Evolutionary conservation across 1,140 invertebrate genomes (phyloP), one percentile per base, ranked within the genome.

Genomic region (Dreissena rostriformis): DNA sequence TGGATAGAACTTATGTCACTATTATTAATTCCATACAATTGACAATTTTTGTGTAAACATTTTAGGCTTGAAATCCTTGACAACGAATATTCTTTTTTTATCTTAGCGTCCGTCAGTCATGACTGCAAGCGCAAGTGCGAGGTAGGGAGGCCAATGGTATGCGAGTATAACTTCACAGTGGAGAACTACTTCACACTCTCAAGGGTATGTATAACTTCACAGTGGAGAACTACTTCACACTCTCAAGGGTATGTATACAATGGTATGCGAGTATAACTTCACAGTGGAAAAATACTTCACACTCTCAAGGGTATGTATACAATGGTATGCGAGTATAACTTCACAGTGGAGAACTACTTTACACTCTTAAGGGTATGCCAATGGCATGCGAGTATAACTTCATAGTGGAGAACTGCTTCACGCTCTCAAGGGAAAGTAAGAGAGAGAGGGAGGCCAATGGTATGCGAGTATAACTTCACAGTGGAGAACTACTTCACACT

Each of bases 401-500:
- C 87, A 93, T 94, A 49, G 88, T 97, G 0, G 97, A 97, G 91
- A 96, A 95, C 94, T 97, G 97, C 92, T 95, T 22, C 86, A 87
- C 73, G 14, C 29, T 24, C 97, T 97, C 87, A 96, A 97, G 0
- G 95, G 97, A 74, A 96, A 96, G 14, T 97, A n/a, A n/a, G 97
- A 87, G 94, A 96, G 61, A 96, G 97, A 88, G 94, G 93, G 74
- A 90, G 93, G 28, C 94, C 95, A 1, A 95, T 95, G 95, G 93
- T 94, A 14, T 97, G 96, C 85, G 92, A 94, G 66, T 97, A 96
- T 88, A 93, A 94, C 76, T 97, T 97, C 87, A 93, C 94, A 49
- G 88, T 97, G 0, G 97, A 97, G 91, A 96, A 95, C 94, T 97
- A 97, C 92, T 95, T 96, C 66, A 96, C 96, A 0, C 95, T 97